A percentile compares a stretch with the other conserved stretches of the same genome.
phyloP scores from a whole-genome alignment of 2,113 vertebrate genomes.

The Equus przewalskii region DNA sequence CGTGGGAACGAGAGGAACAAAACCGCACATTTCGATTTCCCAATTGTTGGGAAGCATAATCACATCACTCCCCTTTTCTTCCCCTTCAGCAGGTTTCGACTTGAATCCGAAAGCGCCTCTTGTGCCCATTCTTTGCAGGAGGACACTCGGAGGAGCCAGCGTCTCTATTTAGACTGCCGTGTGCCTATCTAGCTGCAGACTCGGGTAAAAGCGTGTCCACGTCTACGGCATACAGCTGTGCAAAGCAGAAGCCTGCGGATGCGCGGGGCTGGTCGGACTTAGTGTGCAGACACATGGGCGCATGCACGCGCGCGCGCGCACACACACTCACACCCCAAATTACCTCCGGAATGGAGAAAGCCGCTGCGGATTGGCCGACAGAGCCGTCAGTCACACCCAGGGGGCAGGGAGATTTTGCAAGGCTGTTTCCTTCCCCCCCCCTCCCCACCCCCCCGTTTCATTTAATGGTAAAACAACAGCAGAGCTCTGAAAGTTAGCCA shows the following conservation, averaged over 20 bases:
- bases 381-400: slow-evolving; percentile 81
- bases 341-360: slow-evolving; percentile 74
- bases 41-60: neutral
- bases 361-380: slow-evolving; percentile 76
- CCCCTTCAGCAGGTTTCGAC: slow-evolving; percentile 64
- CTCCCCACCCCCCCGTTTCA: slow-evolving; percentile 1
- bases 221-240: slow-evolving; percentile 46
- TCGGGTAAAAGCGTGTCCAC: neutral
- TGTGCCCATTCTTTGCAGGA: slow-evolving; percentile 7
- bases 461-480: slow-evolving; percentile 70
- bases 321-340: slow-evolving; percentile 60
- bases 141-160: neutral
- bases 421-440: slow-evolving; percentile 64
- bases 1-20: neutral
- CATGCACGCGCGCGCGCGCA: slow-evolving; percentile 33
- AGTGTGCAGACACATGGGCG: slow-evolving; percentile 65
- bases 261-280: slow-evolving; percentile 1
- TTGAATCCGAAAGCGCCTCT: slow-evolving; percentile 64
- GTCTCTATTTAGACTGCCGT: neutral
- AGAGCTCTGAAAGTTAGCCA: slow-evolving; percentile 82
- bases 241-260: slow-evolving; percentile 28
- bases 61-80: slow-evolving; percentile 31
- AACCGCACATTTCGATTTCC: neutral
- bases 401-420: slow-evolving; percentile 77
- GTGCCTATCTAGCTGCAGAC: neutral